phyloP scores from a whole-genome alignment of 2,888 invertebrate genomes.

The Deilephila porcellus region DNA sequence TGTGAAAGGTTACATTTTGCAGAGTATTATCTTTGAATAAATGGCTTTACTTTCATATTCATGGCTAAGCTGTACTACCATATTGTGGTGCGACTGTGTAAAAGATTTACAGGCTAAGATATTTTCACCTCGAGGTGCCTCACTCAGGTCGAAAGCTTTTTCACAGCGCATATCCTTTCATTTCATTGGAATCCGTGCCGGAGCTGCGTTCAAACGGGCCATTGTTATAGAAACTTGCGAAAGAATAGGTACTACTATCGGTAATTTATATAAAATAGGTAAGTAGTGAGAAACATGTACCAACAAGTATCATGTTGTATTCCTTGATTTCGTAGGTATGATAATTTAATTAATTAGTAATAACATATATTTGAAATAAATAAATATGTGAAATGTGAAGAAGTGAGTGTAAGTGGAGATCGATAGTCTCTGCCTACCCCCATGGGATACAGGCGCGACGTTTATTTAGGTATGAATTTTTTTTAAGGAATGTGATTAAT shows the following conservation, averaged over 20 bases:
- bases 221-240: slow-evolving; percentile 43
- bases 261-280: background rate
- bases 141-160: slow-evolving; percentile 64
- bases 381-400: no score
- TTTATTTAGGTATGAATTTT: no score
- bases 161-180: slow-evolving; percentile 75
- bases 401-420: no score
- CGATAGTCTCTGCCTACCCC: no score
- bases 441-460: no score
- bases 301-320: no score
- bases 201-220: slow-evolving; percentile 53
- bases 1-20: background rate
- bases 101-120: slow-evolving; percentile 59
- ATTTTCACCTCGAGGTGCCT: slow-evolving; percentile 57
- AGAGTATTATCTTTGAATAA: background rate
- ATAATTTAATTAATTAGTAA: no score
- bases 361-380: no score
- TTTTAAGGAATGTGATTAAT: no score
- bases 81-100: slow-evolving; percentile 34
- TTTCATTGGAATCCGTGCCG: slow-evolving; percentile 75
- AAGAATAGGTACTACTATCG: background rate
- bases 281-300: no score
- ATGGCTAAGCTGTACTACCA: slow-evolving; percentile 12
- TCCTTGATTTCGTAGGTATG: no score
- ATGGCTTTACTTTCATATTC: slow-evolving; percentile 18